phyloP scores from a whole-genome alignment of 2,797 vertebrate genomes.

The Tokudaia tokunoshimensis region DNA sequence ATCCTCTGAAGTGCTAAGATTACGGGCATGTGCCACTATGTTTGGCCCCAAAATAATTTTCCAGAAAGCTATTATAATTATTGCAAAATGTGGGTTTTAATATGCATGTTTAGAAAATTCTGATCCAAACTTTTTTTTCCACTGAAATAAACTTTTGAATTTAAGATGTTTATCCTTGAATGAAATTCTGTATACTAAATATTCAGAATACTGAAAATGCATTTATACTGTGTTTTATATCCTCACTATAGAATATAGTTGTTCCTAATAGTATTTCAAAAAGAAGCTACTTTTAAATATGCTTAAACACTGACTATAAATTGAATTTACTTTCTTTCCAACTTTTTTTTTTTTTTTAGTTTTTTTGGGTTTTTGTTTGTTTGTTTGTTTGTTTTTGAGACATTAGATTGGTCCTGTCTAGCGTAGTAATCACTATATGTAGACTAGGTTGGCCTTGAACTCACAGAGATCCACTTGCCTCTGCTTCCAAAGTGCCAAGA shows the following conservation, averaged over 20 bases:
- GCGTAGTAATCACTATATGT: no score
- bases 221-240: conserved; percentile 54
- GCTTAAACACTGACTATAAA: conserved; percentile 43
- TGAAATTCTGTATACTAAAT: conserved; percentile 68
- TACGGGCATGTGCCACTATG: background rate
- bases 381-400: background rate
- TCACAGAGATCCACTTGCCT: background rate
- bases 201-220: conserved; percentile 66
- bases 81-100: conserved; percentile 45
- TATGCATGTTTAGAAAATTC: conserved; percentile 65
- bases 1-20: background rate
- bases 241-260: conserved; percentile 53
- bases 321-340: conserved; percentile 42
- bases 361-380: background rate
- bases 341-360: no score
- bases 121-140: conserved; percentile 74
- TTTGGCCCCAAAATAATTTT: conserved; percentile 74
- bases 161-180: conserved; percentile 64
- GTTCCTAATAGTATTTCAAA: conserved; percentile 64
- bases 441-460: background rate
- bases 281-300: conserved; percentile 63
- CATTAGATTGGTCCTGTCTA: background rate
- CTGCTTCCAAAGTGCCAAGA: background rate
- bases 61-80: conserved; percentile 68
- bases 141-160: conserved; percentile 72